These are phyloP conservation scores for Pocillopora verrucosa DNA, from an alignment of 64 coral and sea anemone genomes.

Conservation along the genomic window DNA sequence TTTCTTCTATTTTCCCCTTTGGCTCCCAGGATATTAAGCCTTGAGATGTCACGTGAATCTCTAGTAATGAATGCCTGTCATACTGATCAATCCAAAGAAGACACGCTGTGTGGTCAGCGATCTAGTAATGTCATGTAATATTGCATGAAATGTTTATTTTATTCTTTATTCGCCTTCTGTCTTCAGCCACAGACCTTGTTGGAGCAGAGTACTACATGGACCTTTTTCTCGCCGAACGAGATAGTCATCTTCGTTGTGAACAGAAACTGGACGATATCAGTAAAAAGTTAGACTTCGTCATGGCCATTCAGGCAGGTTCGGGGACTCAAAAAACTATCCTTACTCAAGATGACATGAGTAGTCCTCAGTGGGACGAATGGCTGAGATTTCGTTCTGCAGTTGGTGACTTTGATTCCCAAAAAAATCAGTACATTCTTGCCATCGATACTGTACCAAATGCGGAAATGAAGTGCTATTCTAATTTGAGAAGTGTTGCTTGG, in stretches of 20 bases:
- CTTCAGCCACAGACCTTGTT: too few species aligned
- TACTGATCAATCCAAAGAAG: too few species aligned
- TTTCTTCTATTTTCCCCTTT: too few species aligned
- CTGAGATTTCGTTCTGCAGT: conserved; percentile 17
- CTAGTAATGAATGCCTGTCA: too few species aligned
- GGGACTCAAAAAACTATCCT: neutral
- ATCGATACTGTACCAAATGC: conserved; percentile 17
- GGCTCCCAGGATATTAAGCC: too few species aligned
- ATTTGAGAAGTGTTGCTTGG: conserved; percentile 53
- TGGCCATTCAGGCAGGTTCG: neutral
- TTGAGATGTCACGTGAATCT: too few species aligned
- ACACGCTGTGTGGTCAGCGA: too few species aligned
- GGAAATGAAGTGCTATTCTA: neutral
- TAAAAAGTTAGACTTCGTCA: neutral
- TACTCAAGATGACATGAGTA: neutral
- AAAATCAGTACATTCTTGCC: conserved; percentile 61
- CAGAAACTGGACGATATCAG: neutral
- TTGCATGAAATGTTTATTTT: too few species aligned
- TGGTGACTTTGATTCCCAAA: conserved; percentile 22
- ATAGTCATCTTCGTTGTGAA: neutral
- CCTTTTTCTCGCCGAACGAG: conserved; percentile 35
- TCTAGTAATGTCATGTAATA: too few species aligned
- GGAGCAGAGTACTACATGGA: conserved; percentile 26
- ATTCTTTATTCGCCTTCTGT: too few species aligned
- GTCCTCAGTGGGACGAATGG: conserved; percentile 70